A percentile compares a stretch with the other conserved stretches of the same genome.
These are phyloP conservation scores for Lineus longissimus DNA, from an alignment of 1,140 invertebrate genomes.

Conservation along the genomic window DNA sequence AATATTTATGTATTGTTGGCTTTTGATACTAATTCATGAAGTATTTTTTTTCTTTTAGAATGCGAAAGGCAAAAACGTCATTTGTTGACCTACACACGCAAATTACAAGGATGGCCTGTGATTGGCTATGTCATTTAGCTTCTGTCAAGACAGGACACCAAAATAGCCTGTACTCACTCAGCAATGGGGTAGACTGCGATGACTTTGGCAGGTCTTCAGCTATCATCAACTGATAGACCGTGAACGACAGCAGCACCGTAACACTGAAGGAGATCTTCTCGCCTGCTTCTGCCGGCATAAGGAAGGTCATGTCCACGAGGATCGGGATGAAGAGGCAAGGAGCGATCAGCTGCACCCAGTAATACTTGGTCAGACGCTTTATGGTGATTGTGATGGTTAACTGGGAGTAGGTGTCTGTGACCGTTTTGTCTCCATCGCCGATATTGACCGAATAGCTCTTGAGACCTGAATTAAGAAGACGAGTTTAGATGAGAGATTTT, in stretches of 20 bases:
- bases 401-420: conserved; percentile 81
- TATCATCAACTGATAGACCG: conserved; percentile 31
- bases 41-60: too few species aligned
- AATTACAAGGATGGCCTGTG: too few species aligned
- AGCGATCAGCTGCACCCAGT: conserved; percentile 98
- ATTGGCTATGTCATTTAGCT: too few species aligned
- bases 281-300: conserved; percentile 94
- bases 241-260: conserved; percentile 55
- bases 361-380: conserved; percentile 91
- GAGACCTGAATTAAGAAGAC: too few species aligned
- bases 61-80: too few species aligned
- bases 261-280: conserved; percentile 97
- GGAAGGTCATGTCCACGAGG: conserved; percentile 96
- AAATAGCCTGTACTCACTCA: conserved; percentile 83
- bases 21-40: too few species aligned
- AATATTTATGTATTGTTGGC: too few species aligned
- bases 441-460: too few species aligned
- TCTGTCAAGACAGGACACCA: too few species aligned
- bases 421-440: too few species aligned
- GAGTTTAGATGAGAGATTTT: too few species aligned
- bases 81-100: too few species aligned
- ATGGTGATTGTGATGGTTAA: conserved; percentile 96
- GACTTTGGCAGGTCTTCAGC: conserved; percentile 89
- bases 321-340: conserved; percentile 96
- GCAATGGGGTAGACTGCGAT: conserved; percentile 90